Evolutionary conservation across 2,888 invertebrate species (phyloP).

Genomic region (Drosophila peninsularis): DNA sequence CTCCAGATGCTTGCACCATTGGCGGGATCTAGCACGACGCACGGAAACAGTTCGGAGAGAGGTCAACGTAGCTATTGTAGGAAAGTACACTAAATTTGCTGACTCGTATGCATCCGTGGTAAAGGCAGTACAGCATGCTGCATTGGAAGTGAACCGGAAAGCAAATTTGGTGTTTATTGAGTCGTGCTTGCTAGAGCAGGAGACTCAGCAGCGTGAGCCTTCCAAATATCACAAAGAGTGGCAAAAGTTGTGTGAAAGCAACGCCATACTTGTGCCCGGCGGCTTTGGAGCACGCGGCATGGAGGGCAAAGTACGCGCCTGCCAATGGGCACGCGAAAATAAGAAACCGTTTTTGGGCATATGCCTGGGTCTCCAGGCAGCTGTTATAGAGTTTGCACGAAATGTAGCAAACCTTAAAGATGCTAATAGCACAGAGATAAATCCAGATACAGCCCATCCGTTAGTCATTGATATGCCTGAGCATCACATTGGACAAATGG

Average conservation of each 20-base stretch:
- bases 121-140: conserved; percentile 97
- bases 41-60: conserved; percentile 93
- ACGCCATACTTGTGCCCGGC: conserved; percentile 97
- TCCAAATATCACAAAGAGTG: conserved; percentile 96
- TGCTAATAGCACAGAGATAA: conserved; percentile 95
- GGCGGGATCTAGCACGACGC: conserved; percentile 94
- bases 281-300: conserved; percentile 98
- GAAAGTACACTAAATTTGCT: conserved; percentile 97
- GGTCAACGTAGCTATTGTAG: conserved; percentile 96
- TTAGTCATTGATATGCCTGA: conserved; percentile 99
- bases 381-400: conserved; percentile 97
- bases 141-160: conserved; percentile 93
- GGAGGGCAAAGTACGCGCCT: conserved; percentile 97
- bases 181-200: conserved; percentile 93
- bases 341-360: conserved; percentile 97
- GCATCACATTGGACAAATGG: conserved; percentile 95
- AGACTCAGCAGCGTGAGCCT: conserved; percentile 90
- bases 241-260: conserved; percentile 94
- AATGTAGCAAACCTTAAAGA: conserved; percentile 91
- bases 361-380: conserved; percentile 98
- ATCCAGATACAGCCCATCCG: conserved; percentile 89
- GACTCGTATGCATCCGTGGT: conserved; percentile 98
- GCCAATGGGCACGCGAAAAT: conserved; percentile 95
- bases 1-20: conserved; percentile 92
- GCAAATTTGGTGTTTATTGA: conserved; percentile 96